Percentiles rank a stretch among this genome's conserved stretches.
Conservation (phyloP, 2,888 invertebrate species). For the Fragum fragum region DNA sequence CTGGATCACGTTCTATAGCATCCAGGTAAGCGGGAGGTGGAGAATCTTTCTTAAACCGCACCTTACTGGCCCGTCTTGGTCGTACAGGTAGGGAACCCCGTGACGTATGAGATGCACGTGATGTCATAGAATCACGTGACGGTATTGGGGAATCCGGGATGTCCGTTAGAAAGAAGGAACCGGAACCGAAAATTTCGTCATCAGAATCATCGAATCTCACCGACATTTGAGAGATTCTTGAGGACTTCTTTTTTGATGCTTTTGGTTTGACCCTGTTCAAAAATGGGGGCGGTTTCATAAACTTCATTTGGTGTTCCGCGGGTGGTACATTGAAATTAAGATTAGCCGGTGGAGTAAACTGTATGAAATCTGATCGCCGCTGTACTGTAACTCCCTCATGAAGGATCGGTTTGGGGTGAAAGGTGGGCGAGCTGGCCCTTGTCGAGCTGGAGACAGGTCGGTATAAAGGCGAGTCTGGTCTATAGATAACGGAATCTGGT, state of each 20-base stretch:
- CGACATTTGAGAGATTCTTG: background rate
- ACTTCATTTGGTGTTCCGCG: conserved; percentile 21
- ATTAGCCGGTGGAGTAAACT: conserved; percentile 44
- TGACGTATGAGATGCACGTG: conserved; percentile 35
- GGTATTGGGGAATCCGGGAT: conserved; percentile 36
- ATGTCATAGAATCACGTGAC: conserved; percentile 21
- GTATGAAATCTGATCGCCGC: conserved; percentile 29
- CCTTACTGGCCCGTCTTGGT: conserved; percentile 9
- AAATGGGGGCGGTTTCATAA: conserved; percentile 37
- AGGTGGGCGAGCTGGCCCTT: conserved; percentile 46
- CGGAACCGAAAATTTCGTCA: conserved; percentile 6
- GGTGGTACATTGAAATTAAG: conserved; percentile 38
- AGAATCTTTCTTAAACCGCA: conserved; percentile 38
- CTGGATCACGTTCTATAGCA: background rate
- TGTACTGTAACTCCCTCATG: conserved; percentile 47
- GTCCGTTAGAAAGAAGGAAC: conserved; percentile 52
- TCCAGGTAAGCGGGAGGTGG: conserved; percentile 41
- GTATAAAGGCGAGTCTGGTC: background rate
- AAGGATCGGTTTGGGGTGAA: conserved; percentile 49
- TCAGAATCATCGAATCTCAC: conserved; percentile 16
- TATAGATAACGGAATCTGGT: conserved; percentile 5
- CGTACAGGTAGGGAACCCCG: background rate
- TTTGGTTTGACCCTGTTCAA: conserved; percentile 36
- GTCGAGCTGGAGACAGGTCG: conserved; percentile 5
- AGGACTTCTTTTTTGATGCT: background rate